phyloP scores from a whole-genome alignment of 92 coral and sea anemone species.

The Anthopleura xanthogrammica region DNA sequence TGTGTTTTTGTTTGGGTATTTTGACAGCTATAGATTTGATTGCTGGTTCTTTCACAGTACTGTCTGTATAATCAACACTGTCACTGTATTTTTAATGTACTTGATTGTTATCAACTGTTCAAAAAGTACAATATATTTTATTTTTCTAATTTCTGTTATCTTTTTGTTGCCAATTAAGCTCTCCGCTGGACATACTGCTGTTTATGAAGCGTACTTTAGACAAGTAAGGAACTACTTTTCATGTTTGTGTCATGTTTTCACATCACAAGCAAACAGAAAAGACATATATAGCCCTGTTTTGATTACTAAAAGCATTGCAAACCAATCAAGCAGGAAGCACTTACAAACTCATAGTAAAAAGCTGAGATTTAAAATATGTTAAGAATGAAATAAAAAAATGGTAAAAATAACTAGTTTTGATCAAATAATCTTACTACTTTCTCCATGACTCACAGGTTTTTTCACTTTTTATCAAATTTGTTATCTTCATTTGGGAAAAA shows the following conservation, averaged over 20 bases:
- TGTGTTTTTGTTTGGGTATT: neutral
- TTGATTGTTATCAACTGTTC: neutral
- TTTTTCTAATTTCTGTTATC: neutral
- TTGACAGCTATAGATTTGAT: neutral
- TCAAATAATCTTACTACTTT: neutral
- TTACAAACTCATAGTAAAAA: neutral
- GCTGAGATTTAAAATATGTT: neutral
- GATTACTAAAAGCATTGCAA: too few species aligned
- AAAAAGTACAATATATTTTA: neutral
- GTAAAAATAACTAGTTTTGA: too few species aligned
- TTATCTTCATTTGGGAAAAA: too few species aligned
- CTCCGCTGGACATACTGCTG: conserved; percentile 93
- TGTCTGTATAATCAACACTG: neutral
- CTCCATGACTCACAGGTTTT: too few species aligned
- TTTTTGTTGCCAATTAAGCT: conserved; percentile 55
- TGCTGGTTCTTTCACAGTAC: neutral
- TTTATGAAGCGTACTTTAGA: conserved; percentile 88
- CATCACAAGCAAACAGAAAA: too few species aligned
- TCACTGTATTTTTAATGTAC: neutral
- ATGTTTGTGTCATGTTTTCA: neutral
- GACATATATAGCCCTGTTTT: too few species aligned
- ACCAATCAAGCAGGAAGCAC: neutral
- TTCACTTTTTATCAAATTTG: neutral
- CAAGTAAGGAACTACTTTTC: conserved; percentile 62
- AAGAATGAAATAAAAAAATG: neutral